phyloP scores from a whole-genome alignment of 2,797 vertebrate species.

The Pangasius djambal region DNA sequence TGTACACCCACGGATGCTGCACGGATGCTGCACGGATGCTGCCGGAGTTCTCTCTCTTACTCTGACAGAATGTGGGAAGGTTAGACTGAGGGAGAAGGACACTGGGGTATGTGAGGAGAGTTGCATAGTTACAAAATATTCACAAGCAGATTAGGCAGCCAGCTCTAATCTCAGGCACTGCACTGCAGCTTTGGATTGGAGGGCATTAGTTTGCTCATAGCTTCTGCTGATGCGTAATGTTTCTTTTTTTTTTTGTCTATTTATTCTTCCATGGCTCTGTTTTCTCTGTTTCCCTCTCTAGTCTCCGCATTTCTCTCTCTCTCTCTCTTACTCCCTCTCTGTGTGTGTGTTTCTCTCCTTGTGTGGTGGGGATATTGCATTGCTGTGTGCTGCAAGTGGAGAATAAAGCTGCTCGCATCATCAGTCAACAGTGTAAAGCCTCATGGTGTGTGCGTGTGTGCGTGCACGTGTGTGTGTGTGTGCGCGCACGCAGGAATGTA shows the following conservation, averaged over 20 bases:
- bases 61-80: slow-evolving; percentile 6
- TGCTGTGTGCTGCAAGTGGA: slow-evolving; percentile 53
- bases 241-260: background rate
- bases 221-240: slow-evolving; percentile 46
- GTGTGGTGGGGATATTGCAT: slow-evolving; percentile 18
- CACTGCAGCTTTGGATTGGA: slow-evolving; percentile 26
- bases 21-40: background rate
- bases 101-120: slow-evolving; percentile 16
- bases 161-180: slow-evolving; percentile 50
- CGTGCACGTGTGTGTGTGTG: slow-evolving; percentile 45
- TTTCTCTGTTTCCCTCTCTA: background rate
- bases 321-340: slow-evolving; percentile 24
- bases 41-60: background rate
- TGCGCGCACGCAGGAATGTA: slow-evolving; percentile 35
- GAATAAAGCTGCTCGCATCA: slow-evolving; percentile 68
- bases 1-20: background rate
- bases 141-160: slow-evolving; percentile 57
- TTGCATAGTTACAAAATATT: slow-evolving; percentile 51
- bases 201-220: slow-evolving; percentile 32
- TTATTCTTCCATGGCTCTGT: background rate
- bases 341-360: slow-evolving; percentile 35
- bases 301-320: background rate
- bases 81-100: background rate
- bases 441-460: slow-evolving; percentile 46
- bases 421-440: slow-evolving; percentile 49